A percentile compares a stretch with the other conserved stretches of the same genome.
Evolutionary conservation across 2,888 invertebrate species (phyloP).

Genomic region (Leptarthrus brevirostris): DNA sequence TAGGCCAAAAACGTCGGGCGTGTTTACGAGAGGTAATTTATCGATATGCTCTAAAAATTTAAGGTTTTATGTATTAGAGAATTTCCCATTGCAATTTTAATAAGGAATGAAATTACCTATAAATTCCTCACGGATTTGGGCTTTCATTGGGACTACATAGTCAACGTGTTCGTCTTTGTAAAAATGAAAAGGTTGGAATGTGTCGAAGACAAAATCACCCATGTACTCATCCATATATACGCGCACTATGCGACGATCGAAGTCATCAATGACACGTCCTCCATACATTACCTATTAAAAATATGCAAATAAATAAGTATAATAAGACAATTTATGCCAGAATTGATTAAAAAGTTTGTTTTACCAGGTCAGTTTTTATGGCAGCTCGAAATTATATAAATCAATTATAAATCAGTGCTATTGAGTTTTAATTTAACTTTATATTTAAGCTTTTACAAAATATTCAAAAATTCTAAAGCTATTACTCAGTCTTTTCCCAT

Average conservation of each 20-base stretch:
- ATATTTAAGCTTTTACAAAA: too few species aligned
- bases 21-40: slow-evolving; percentile 82
- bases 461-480: too few species aligned
- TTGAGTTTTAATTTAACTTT: too few species aligned
- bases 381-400: too few species aligned
- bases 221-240: slow-evolving; percentile 95
- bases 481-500: too few species aligned
- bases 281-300: slow-evolving; percentile 98
- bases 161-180: slow-evolving; percentile 79
- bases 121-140: slow-evolving; percentile 75
- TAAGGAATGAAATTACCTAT: slow-evolving; percentile 69
- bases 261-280: slow-evolving; percentile 91
- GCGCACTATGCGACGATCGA: slow-evolving; percentile 85
- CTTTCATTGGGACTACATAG: slow-evolving; percentile 80
- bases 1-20: slow-evolving; percentile 91
- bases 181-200: slow-evolving; percentile 92
- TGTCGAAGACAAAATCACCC: slow-evolving; percentile 93
- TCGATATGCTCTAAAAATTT: slow-evolving; percentile 78
- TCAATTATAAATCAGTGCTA: too few species aligned
- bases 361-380: too few species aligned
- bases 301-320: too few species aligned
- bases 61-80: background rate
- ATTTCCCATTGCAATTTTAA: background rate
- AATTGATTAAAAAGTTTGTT: too few species aligned
- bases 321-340: too few species aligned